A percentile compares a stretch with the other conserved stretches of the same genome.
Evolutionary conservation across 2,888 invertebrate species (phyloP).

Genomic region (Calameuta pallipes): DNA sequence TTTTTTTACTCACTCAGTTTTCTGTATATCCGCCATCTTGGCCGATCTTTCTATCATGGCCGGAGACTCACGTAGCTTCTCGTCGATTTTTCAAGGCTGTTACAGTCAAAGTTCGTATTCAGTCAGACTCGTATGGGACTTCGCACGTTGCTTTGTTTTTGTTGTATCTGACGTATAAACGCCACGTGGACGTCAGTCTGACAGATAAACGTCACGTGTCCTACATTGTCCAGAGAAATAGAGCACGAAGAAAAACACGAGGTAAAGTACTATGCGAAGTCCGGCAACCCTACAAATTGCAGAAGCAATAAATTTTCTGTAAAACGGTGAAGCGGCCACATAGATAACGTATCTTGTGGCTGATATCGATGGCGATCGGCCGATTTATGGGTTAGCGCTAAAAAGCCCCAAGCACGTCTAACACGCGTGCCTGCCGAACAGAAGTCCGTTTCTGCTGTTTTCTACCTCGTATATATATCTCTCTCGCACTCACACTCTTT

Average conservation of each 20-base stretch:
- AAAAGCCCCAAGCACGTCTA: slow-evolving; percentile 38
- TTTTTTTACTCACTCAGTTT: slow-evolving; percentile 23
- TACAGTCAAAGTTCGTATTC: background rate
- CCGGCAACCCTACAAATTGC: slow-evolving; percentile 48
- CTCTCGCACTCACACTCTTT: slow-evolving; percentile 22
- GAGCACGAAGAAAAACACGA: background rate
- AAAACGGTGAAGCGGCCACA: slow-evolving; percentile 44
- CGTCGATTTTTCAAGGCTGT: background rate
- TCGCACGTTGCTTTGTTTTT: background rate
- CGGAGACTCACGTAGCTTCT: background rate
- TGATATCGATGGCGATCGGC: slow-evolving; percentile 61
- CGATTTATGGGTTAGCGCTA: slow-evolving; percentile 52
- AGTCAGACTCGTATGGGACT: background rate
- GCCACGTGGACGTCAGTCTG: background rate
- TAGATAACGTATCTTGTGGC: slow-evolving; percentile 55
- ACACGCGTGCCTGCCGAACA: slow-evolving; percentile 26
- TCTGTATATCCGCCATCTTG: background rate
- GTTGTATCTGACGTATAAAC: too few species aligned
- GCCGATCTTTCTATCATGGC: too few species aligned
- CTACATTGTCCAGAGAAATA: background rate
- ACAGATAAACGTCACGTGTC: background rate
- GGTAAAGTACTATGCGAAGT: background rate
- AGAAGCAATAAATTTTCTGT: slow-evolving; percentile 52
- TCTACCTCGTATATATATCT: slow-evolving; percentile 27
- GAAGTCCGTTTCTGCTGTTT: slow-evolving; percentile 27